phyloP scores from a whole-genome alignment of 2,888 invertebrate species.

The Tortrix viridana region DNA sequence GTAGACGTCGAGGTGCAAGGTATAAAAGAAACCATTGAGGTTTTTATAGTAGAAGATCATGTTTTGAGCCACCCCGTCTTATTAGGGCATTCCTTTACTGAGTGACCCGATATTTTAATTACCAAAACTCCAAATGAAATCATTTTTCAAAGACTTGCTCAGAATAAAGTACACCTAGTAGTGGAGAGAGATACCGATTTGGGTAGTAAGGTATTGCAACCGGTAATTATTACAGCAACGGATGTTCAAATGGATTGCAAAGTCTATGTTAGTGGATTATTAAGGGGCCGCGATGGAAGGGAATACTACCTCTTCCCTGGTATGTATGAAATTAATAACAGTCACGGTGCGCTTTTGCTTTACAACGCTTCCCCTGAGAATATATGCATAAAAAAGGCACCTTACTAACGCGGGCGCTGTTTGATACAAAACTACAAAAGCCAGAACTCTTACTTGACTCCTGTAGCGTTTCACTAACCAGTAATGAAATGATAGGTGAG shows the following conservation, averaged over 20 bases:
- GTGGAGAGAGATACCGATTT: background rate
- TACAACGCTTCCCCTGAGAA: background rate
- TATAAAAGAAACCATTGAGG: background rate
- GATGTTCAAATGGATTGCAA: too few species aligned
- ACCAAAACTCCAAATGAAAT: background rate
- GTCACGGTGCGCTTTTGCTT: background rate
- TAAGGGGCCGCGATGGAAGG: too few species aligned
- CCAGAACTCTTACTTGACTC: too few species aligned
- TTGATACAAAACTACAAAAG: too few species aligned
- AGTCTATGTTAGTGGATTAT: too few species aligned
- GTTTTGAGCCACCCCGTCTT: background rate
- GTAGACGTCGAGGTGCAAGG: background rate
- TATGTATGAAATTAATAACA: background rate
- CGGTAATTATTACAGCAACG: too few species aligned
- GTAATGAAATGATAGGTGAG: background rate
- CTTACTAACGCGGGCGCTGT: background rate
- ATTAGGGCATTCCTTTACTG: background rate
- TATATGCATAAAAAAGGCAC: background rate
- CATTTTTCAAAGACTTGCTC: background rate
- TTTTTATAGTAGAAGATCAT: background rate
- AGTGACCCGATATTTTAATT: background rate
- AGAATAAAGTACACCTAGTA: background rate
- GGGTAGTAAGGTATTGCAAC: too few species aligned
- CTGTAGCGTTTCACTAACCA: background rate
- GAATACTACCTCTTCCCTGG: too few species aligned